Evolutionary conservation across 2,888 invertebrate species (phyloP), one percentile per base, ranked within the genome.

Genomic region (Agrochola lychnidis): DNA sequence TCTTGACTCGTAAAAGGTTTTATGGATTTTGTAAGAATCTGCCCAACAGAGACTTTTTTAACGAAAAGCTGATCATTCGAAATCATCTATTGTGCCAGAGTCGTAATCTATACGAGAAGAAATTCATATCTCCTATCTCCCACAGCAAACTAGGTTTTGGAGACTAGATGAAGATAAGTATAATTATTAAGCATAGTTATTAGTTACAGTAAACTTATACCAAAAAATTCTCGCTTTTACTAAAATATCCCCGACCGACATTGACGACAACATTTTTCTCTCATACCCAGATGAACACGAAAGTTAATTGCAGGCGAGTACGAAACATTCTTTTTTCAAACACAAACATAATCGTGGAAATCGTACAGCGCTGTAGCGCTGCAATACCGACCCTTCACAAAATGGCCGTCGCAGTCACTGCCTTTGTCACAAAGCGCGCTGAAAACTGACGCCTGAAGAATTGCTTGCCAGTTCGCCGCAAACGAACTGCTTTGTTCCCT

Each of bases 391-490:
- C 80, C 67, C 80, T 82, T 74, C 69, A 80, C 85, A 84, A 88
- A 87, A 88, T 87, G 87, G 85, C 79, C 70, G 80, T 82, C 71
- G 77, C 53, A 64, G 86, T 81, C 71, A 70, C 81, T 70, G 82
- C 86, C 83, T 91, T 89, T 90, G 86, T 90, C 89, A 90, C 91
- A 92, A 91, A 87, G 87, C 81, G 76, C 73, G 78, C 76, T 83
- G 83, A 78, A 84, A 86, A 85, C 87, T 87, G 88, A 89, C 90
- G 90, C 87, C 88, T 90, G 88, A 89, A 88, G 89, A 91, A 90
- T 88, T 88, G 90, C 89, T 83, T 78, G 67, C 70, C 69, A 87
- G 76, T 88, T 86, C 80, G 78, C 79, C 69, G 82, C 85, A 85
- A 84, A 83, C 82, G 81, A 78, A 70, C 69, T 66, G 76, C 59